Evolutionary conservation across 2,113 vertebrate genomes (phyloP).

Genomic region (Pipa parva): DNA sequence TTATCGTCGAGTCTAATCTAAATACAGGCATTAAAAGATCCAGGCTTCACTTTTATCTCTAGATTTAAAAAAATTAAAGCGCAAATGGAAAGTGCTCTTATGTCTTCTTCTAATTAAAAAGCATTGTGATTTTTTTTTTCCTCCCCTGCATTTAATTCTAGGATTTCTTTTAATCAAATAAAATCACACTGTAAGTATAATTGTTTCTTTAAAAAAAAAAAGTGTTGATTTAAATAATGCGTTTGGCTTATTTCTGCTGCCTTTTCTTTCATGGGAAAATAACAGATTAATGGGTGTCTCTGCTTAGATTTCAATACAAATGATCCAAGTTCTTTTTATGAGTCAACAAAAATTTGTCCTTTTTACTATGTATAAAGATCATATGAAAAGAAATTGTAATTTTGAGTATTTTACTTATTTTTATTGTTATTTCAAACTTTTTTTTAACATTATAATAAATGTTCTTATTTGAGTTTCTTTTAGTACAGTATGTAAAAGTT

Average conservation of each 20-base stretch:
- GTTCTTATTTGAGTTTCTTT: too few species aligned
- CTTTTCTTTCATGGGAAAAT: constrained; percentile 4
- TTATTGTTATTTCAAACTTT: too few species aligned
- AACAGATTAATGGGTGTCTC: not conserved
- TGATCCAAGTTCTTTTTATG: not conserved
- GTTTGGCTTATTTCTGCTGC: constrained; percentile 15
- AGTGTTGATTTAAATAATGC: constrained; percentile 27
- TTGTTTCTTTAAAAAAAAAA: constrained; percentile 16
- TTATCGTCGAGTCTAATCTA: constrained; percentile 51
- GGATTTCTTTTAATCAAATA: constrained; percentile 25
- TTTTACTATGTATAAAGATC: too few species aligned
- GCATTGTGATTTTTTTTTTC: constrained; percentile 15
- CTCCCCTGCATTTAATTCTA: constrained; percentile 22
- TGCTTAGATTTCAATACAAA: not conserved
- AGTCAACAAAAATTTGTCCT: too few species aligned
- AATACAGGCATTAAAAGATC: constrained; percentile 52
- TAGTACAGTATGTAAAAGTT: too few species aligned
- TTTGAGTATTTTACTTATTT: too few species aligned
- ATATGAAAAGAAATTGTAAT: not conserved
- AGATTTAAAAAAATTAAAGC: constrained; percentile 40
- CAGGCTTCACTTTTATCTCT: constrained; percentile 31
- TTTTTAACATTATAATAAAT: too few species aligned
- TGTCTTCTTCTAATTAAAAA: constrained; percentile 41
- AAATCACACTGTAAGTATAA: constrained; percentile 31
- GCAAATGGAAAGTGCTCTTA: constrained; percentile 33